A percentile compares a stretch with the other conserved stretches of the same genome.
These are phyloP conservation scores for Aphodius sticticus DNA, from an alignment of 2,888 invertebrate genomes.

Conservation along the genomic window DNA sequence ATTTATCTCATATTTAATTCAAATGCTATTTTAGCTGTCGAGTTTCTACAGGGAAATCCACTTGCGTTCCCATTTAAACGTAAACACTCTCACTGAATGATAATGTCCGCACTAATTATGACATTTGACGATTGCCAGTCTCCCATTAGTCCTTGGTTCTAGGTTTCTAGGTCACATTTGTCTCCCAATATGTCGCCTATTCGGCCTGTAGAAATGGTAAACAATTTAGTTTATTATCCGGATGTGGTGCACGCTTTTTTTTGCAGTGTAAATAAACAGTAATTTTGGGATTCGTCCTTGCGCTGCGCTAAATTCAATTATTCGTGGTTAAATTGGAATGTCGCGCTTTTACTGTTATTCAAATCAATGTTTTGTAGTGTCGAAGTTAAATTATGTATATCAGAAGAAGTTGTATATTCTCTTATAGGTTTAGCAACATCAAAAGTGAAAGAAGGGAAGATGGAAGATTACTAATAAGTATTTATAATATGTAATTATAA, in stretches of 20 bases:
- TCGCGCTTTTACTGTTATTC: background rate
- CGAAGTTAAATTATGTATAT: too few relatives aligned
- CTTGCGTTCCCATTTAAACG: background rate
- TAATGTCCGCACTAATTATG: background rate
- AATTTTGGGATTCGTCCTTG: background rate
- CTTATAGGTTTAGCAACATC: too few relatives aligned
- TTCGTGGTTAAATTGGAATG: background rate
- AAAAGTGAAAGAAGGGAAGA: too few relatives aligned
- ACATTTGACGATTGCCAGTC: background rate
- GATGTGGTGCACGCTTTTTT: background rate
- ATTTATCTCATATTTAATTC: background rate
- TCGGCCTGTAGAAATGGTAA: background rate
- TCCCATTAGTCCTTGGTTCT: background rate
- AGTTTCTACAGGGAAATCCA: background rate
- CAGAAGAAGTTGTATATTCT: too few relatives aligned
- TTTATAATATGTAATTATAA: too few relatives aligned
- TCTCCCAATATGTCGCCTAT: background rate
- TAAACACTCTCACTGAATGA: background rate
- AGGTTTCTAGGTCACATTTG: background rate
- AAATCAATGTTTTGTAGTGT: background rate
- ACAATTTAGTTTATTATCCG: constrained; percentile 4
- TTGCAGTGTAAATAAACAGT: background rate
- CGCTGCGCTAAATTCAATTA: background rate
- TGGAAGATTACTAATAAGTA: too few relatives aligned
- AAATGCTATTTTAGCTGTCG: background rate